Base-by-base conservation (phyloP, 2,888 invertebrate species). In the Drosophila meridiana region DNA sequence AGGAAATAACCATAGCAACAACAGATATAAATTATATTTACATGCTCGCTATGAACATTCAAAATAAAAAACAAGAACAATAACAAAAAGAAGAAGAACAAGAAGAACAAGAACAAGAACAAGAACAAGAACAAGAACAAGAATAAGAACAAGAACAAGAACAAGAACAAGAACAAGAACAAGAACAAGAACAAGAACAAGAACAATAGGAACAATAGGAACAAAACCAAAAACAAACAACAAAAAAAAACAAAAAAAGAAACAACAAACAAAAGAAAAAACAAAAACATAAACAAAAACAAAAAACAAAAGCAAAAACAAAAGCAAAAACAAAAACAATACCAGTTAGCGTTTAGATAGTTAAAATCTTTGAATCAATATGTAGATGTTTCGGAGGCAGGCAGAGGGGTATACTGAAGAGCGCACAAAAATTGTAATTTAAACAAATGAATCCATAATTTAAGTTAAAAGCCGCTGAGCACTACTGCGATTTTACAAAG, bases 341-440 rank as follows among this genome's bases (percentile, higher is more conserved):
- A 71, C 36, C 55, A 85, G 55, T 76, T 80, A 76, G 78, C 64
- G 60, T 82, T 66, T 79, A 83, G 70, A 71, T 82, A 87, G 75
- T 68, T 71, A 3, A 70, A 72, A 72, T 78, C 78, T 64, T 64
- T 76, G 36, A 70, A 64, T 47, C 68, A 65, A 73, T 65, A 66
- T 65, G 69, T 68, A 61, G 52, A 69, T 66, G 65, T 78, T 78
- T 52, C 6, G 20, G 20, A 20, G 9, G 20, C 34, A 8, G 28
- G 55, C 73, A 56, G 60, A 72, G 62, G 52, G 72, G 58, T 78
- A 80, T 80, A 81, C 72, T 67, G 55, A 85, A 82, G 73, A 83
- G 83, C 83, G 83, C 83, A 84, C 83, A 84, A 85, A 75, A 80
- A 83, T 61, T 80, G 81, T 81, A 81, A 77, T 83, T 80, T 67